Base-by-base conservation (phyloP, 2,113 vertebrate genomes). In the Cryptoleucopteryx plumbea region DNA sequence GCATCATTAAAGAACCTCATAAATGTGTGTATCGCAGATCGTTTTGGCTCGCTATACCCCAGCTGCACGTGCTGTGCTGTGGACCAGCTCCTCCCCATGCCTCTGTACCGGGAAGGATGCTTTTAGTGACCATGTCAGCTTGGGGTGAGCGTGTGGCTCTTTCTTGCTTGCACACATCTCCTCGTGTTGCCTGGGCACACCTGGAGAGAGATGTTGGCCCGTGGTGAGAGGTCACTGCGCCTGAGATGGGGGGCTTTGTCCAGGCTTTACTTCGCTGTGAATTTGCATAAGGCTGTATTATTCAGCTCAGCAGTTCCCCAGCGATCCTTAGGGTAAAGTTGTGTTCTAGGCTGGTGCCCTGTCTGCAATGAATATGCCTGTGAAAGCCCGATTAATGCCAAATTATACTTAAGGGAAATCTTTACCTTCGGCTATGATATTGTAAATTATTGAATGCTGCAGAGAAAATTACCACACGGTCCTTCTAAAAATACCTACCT, bases 361-460 rank as follows among this genome's bases (percentile, higher is more conserved):
- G 92, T 95, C 91, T 98, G 97, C 96, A 96, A 32, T 67, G 87
- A 97, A 95, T 62, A 82, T 48, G 90, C 89, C 93, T 96, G 92
- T 96, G 96, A 97, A 98, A 96, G 50, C 68, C 82, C 3, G 12
- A 58, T 43, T 93, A 95, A 93, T 95, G 94, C 97, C 97, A 98
- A 97, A 97, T 97, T 93, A 86, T 85, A 68, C 95, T 96, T 89
- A 80, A 90, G 95, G 95, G 97, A 95, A 97, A 97, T 95, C 93
- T 92, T 92, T 90, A 43, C 92, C 90, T 97, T 97, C 2, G 1
- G 95, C 96, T 96, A 47, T 52, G 90, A 92, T 96, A 93, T n/a
- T 96, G 88, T 85, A 91, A 96, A 94, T 96, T 98, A 92, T 71
- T 93, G 92, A 96, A 95, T 78, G 68, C 82, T 91, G 66, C 79